These are phyloP conservation scores for Colostygia pectinataria DNA, from an alignment of 2,888 invertebrate species.

Conservation along the genomic window DNA sequence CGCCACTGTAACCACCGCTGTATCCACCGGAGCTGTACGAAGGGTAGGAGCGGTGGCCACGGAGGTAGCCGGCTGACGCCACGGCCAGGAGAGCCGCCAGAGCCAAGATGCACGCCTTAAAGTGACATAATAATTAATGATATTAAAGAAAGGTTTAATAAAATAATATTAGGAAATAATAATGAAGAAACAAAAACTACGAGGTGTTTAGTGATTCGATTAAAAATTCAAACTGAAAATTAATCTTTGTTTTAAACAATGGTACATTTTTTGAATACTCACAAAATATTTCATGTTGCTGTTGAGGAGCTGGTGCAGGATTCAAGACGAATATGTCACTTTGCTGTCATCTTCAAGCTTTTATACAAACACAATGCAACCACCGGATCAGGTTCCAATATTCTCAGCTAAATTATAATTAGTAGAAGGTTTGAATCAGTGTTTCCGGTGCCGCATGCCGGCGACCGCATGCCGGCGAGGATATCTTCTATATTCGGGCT, in stretches of 20 bases:
- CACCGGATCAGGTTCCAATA: neutral
- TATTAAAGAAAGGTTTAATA: slow-evolving; percentile 19
- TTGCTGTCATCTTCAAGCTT: slow-evolving; percentile 41
- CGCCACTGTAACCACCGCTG: slow-evolving; percentile 14
- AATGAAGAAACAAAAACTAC: too few relatives aligned
- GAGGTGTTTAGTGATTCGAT: too few relatives aligned
- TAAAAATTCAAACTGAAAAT: too few relatives aligned
- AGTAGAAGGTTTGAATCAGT: neutral
- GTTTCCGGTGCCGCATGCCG: too few relatives aligned
- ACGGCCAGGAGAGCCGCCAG: slow-evolving; percentile 45
- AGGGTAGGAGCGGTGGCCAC: slow-evolving; percentile 19
- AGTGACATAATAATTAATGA: too few relatives aligned
- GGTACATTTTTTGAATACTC: slow-evolving; percentile 42
- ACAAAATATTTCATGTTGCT: slow-evolving; percentile 60
- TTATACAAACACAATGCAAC: slow-evolving; percentile 41
- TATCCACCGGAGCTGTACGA: slow-evolving; percentile 4
- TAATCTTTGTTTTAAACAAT: too few relatives aligned
- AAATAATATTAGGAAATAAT: too few relatives aligned
- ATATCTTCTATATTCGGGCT: too few relatives aligned
- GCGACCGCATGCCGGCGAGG: too few relatives aligned
- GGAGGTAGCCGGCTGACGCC: slow-evolving; percentile 52
- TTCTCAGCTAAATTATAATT: slow-evolving; percentile 14
- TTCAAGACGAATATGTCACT: slow-evolving; percentile 37
- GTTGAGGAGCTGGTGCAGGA: slow-evolving; percentile 29
- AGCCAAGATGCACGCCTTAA: slow-evolving; percentile 36